phyloP scores from a whole-genome alignment of 2,113 vertebrate species.

The Elgaria multicarinata region DNA sequence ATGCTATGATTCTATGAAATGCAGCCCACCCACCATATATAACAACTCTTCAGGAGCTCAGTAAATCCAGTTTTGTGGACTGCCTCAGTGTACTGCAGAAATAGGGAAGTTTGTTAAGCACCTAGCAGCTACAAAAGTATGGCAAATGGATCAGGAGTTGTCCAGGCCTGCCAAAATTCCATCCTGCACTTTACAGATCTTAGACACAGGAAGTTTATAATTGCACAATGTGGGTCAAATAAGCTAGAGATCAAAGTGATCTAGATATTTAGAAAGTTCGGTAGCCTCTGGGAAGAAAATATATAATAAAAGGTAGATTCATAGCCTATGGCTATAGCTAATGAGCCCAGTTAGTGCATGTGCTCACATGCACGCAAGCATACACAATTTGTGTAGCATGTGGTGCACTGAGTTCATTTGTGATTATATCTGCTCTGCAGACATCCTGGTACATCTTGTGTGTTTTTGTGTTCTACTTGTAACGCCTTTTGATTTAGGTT shows the following conservation, averaged over 20 bases:
- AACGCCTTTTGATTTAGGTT: neutral
- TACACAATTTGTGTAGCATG: neutral
- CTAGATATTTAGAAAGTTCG: no score
- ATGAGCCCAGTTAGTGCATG: neutral
- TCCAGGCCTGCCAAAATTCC: neutral
- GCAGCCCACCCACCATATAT: neutral
- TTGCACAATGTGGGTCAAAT: neutral
- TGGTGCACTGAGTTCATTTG: neutral
- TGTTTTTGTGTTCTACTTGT: neutral
- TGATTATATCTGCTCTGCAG: neutral
- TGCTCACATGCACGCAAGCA: neutral
- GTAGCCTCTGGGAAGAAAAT: no score
- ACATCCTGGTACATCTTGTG: neutral
- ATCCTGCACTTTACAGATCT: neutral
- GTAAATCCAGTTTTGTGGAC: neutral
- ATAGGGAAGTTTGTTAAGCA: neutral
- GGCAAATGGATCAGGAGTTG: neutral
- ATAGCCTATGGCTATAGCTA: neutral
- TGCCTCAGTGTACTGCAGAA: neutral
- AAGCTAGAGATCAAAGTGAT: neutral
- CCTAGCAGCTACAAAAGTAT: neutral
- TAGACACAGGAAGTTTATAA: neutral
- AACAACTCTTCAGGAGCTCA: neutral
- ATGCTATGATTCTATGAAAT: no score
- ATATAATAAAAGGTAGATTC: no score